phyloP scores from a whole-genome alignment of 2,113 vertebrate species.

The Ariopsis seemanni region DNA sequence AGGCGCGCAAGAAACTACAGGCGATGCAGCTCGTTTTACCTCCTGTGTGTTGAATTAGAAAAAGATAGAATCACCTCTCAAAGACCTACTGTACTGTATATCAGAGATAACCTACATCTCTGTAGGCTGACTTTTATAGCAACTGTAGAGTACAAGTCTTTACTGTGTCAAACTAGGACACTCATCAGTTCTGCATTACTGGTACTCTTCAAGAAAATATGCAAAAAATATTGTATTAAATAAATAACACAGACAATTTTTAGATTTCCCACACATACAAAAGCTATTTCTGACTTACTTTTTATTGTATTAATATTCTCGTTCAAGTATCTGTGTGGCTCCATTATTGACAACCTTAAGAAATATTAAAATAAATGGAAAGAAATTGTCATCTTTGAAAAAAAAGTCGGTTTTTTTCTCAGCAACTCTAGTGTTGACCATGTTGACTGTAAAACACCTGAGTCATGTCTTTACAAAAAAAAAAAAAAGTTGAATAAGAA shows the following conservation, averaged over 20 bases:
- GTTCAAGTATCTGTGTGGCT: neutral
- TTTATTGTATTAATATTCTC: neutral
- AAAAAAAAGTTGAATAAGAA: neutral
- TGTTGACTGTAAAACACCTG: neutral
- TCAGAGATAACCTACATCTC: neutral
- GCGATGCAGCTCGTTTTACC: neutral
- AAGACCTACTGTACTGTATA: neutral
- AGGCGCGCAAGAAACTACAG: neutral
- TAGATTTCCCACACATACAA: neutral
- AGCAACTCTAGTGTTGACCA: neutral
- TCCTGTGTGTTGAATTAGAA: neutral
- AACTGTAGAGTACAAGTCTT: neutral
- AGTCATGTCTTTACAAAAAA: neutral
- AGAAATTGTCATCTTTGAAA: neutral
- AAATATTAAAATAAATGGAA: neutral
- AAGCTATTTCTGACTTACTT: neutral
- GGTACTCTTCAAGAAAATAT: neutral
- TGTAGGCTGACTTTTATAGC: neutral
- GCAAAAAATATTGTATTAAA: neutral
- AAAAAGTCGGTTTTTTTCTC: neutral
- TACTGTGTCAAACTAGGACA: neutral
- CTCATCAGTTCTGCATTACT: neutral
- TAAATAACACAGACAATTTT: neutral
- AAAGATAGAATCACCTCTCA: neutral
- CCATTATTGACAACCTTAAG: neutral